Base-by-base conservation (phyloP, 2,888 invertebrate genomes). In the Volucella zonaria region DNA sequence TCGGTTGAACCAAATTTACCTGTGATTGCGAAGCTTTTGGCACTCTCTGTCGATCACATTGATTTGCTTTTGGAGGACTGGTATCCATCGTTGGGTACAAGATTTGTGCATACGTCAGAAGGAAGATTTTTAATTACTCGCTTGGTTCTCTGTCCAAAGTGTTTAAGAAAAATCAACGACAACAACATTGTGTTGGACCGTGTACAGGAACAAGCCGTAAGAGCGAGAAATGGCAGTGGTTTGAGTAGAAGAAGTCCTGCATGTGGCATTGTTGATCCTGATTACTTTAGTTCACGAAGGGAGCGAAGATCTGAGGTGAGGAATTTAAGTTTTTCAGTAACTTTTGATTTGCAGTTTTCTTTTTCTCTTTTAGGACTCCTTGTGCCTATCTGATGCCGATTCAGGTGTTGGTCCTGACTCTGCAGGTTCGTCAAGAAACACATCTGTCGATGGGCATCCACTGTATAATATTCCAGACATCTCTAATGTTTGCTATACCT, bases 91-190 rank as follows among this genome's bases (percentile, higher is more conserved):
- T 93, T 98, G 73, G 99, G 99, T 18, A 98, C 98, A 0, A 94
- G 99, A 51, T 99, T 99, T 92, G 98, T 98, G 2, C 99, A 99
- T 91, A 99, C 99, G 0, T 98, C 98, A 0, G 98, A 98, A 88
- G 99, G 99, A 0, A 95, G 97, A 88, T 96, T 98, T 91, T 93
- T 99, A 49, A 97, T 99, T 67, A 99, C 98, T 0, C 94, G 99
- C 10, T 92, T 99, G 73, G 96, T 99, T 85, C 97, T 98, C 0
- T 99, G 99, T 90, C 96, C 97, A 0, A 94, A 95, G 38, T 99
- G 99, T 90, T 92, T 98, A 61, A 92, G 92, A n/a, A 92, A 92
- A 88, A 80, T 91, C 66, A 61, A 88, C 6, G 88, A 89, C 58
- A 89, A 88, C 73, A 67, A 59, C 45, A 61, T 68, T 56, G 81